These are phyloP conservation scores for Oncorhynchus kisutch DNA, from an alignment of 2,113 vertebrate species.

Conservation along the genomic window DNA sequence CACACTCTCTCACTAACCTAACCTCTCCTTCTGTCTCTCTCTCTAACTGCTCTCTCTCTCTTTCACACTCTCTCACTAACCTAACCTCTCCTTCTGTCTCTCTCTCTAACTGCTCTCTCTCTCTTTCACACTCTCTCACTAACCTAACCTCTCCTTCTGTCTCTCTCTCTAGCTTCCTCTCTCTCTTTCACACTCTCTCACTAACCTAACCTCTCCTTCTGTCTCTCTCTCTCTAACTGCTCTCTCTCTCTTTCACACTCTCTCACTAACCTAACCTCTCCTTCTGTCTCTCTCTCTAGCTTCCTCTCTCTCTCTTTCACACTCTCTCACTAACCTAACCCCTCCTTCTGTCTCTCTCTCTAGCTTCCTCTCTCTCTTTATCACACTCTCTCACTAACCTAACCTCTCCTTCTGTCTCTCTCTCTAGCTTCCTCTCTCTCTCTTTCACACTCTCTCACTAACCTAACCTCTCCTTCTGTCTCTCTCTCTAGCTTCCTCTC, in stretches of 20 bases:
- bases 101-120: not conserved
- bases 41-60: not conserved
- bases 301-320: not conserved
- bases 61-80: not conserved
- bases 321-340: not conserved
- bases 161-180: not conserved
- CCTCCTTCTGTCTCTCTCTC: not conserved
- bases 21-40: not conserved
- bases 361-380: not conserved
- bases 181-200: not conserved
- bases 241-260: not conserved
- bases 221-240: not conserved
- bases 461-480: not conserved
- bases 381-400: not conserved
- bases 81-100: not conserved
- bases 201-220: not conserved
- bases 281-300: not conserved
- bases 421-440: not conserved
- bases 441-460: not conserved
- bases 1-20: not conserved
- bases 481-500: not conserved
- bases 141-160: not conserved
- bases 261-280: not conserved
- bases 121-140: not conserved
- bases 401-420: not conserved